Base-by-base conservation (phyloP, 1,140 invertebrate genomes). In the Lasioglossum albipes region DNA sequence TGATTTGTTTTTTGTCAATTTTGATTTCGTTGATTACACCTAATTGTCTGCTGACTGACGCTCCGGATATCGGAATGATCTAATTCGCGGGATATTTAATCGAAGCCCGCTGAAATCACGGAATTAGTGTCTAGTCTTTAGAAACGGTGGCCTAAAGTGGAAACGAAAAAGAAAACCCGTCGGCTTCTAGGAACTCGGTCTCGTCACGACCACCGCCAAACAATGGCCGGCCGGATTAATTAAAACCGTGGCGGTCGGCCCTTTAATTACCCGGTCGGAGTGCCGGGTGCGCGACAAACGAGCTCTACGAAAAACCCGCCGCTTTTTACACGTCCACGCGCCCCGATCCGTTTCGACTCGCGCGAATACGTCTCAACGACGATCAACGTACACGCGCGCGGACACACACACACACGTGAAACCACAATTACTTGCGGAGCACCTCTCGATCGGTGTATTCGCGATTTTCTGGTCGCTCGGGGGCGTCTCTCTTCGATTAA, bases 401-500 rank as follows among this genome's bases (percentile, higher is more conserved):
- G 2, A 36, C 36, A 36, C 36, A 36, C 36, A 36, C 45, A 54
- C 13, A 45, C n/a, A 16, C 75, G 45, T 62, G 61, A 9, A 69
- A 64, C 49, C 27, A 59, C 57, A 71, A 64, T 78, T 78, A 62
- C 68, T 64, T 20, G 31, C 1, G 1, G 16, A n/a, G 20, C 49
- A 42, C 42, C 59, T 52, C 57, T 57, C 45, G 52, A 68, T 68
- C 66, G 66, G n/a, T 68, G 22, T 22, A 49, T n/a, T 7, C 31
- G 42, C 27, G 68, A 79, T 79, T 66, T 79, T 74, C 70, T 66
- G 72, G 18, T 42, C 22, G 70, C 70, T 52, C 69, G 36, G 13
- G 20, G 72, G 78, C 81, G 61, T 75, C 81, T 69, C 71, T 61
- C 54, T 64, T 66, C 49, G 67, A 49, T 79, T 79, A 79, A 79